These are phyloP conservation scores for Enteromius argenteus DNA, from an alignment of 2,797 vertebrate genomes.

Conservation along the genomic window DNA sequence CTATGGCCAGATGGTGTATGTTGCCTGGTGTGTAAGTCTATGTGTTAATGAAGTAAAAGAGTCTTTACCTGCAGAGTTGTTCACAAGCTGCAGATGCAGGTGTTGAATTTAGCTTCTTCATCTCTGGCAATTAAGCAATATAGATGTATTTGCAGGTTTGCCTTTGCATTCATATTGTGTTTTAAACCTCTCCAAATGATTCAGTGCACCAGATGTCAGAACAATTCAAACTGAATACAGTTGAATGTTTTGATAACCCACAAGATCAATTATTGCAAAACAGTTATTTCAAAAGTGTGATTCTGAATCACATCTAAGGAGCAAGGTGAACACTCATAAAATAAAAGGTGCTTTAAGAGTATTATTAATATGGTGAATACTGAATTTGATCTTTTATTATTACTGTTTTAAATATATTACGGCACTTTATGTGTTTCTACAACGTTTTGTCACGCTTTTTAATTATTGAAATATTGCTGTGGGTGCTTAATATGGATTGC, in stretches of 20 bases:
- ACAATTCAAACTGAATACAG: neutral
- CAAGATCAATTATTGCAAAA: neutral
- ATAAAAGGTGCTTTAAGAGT: too few species aligned
- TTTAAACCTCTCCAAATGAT: neutral
- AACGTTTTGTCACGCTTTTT: too few species aligned
- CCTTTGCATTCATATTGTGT: neutral
- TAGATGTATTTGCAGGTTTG: neutral
- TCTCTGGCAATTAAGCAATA: neutral
- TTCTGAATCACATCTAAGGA: neutral
- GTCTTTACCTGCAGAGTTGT: neutral
- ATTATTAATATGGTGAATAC: too few species aligned
- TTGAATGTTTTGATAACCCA: neutral
- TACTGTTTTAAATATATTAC: too few species aligned
- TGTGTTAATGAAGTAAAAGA: too few species aligned
- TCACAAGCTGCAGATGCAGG: neutral
- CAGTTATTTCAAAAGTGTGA: neutral
- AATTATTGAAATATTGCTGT: too few species aligned
- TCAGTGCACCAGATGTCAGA: neutral
- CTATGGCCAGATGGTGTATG: too few species aligned
- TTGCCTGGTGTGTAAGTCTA: too few species aligned
- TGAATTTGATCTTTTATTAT: too few species aligned
- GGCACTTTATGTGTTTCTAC: too few species aligned
- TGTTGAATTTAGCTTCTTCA: neutral
- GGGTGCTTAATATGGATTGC: too few species aligned
- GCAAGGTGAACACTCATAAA: too few species aligned